Base-by-base conservation (phyloP, 2,888 invertebrate species). In the Lepas anatifera region DNA sequence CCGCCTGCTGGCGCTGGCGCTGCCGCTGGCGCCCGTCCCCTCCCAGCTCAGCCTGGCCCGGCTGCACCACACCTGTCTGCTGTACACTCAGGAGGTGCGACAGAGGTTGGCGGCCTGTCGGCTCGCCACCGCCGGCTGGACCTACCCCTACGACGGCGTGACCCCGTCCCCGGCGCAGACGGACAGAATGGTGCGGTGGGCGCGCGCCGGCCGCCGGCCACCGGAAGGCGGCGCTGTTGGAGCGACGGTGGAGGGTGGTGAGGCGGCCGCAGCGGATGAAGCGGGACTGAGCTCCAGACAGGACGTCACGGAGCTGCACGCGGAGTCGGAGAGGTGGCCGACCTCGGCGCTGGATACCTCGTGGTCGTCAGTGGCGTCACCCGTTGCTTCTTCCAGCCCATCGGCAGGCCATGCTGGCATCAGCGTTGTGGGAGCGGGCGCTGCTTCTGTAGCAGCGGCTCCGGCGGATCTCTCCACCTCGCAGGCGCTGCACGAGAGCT, bases 41-140 rank as follows among this genome's bases (percentile, higher is more conserved):
- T 70, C 72, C 71, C 66, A 74, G 73, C 68, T 73, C 69, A 67
- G 71, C 70, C 39, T 70, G 70, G 8, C 66, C 72, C 50, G 70
- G 16, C 41, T 70, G 70, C 71, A 16, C 68, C 71, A 58, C 71
- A 2, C n/a, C 72, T 41, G 72, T 70, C 68, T 68, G 64, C 63
- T 22, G 22, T 35, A 41, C 27, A 16, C 16, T 22, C 68, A 25
- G 1, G 50, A 92, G 79, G 93, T 95, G 0, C 85, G 90, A 73
- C 86, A 85, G 77, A 88, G 88, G 78, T 89, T 95, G 69, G 84
- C 85, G 37, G 84, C 87, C 13, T 89, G 92, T 77, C 85, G 87
- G 58, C 80, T 85, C 43, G 90, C 92, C 0, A 93, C 93, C 78
- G 78, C 81, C 0, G 83, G 83, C 69, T 96, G 95, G 95, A 86